Conservation (phyloP, 2,797 vertebrate genomes). For the Mormyrops attenuatus region DNA sequence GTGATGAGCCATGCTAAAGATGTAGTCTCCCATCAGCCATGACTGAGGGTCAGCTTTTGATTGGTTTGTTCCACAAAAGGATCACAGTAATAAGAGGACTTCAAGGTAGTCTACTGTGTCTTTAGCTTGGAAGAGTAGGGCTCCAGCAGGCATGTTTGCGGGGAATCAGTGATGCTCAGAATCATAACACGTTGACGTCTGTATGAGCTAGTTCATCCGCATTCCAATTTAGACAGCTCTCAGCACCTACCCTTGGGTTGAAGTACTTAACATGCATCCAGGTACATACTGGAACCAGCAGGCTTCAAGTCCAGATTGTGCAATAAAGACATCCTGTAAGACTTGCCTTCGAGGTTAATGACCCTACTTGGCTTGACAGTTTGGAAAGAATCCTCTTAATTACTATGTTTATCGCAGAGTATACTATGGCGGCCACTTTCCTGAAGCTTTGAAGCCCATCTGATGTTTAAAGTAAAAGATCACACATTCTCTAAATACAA, state of each 20-base stretch:
- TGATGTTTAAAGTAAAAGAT: not conserved
- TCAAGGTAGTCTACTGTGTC: not conserved
- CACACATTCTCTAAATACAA: not conserved
- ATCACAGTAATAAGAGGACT: not conserved
- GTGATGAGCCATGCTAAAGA: not conserved
- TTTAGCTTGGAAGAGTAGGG: not conserved
- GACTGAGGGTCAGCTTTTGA: not conserved
- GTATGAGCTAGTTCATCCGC: not conserved
- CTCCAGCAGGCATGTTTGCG: not conserved
- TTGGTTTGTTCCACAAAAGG: not conserved
- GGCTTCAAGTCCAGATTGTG: not conserved
- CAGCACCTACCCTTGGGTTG: not conserved
- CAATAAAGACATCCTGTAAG: not conserved
- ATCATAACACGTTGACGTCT: not conserved
- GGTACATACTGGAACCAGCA: not conserved
- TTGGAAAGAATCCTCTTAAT: not conserved
- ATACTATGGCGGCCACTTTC: not conserved
- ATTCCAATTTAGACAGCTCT: not conserved
- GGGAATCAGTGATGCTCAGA: not conserved
- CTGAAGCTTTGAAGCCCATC: not conserved
- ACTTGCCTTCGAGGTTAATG: not conserved
- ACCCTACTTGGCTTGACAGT: not conserved
- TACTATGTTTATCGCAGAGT: not conserved
- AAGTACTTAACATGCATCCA: not conserved
- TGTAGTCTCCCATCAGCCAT: not conserved